These are phyloP conservation scores for Bombylius discolor DNA, from an alignment of 2,888 invertebrate genomes.

Conservation along the genomic window DNA sequence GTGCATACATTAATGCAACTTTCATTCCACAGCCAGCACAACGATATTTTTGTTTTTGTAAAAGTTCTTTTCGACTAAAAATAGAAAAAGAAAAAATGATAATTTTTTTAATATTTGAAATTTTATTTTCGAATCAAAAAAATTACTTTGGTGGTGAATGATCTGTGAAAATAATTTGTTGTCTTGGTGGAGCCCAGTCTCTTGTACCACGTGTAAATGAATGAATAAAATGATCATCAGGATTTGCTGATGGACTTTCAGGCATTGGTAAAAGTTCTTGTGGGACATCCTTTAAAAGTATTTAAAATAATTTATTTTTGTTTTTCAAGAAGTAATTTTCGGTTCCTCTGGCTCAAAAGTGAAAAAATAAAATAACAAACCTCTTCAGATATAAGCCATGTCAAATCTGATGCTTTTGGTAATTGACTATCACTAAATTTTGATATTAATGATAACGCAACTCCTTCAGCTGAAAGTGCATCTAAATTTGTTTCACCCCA, in stretches of 20 bases:
- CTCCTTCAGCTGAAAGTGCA: conserved; percentile 59
- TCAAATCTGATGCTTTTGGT: conserved; percentile 61
- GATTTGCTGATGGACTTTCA: conserved; percentile 49
- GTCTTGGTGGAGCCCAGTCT: conserved; percentile 74
- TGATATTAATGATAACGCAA: conserved; percentile 61
- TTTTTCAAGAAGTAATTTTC: no score
- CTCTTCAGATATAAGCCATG: conserved; percentile 65
- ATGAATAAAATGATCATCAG: conserved; percentile 43
- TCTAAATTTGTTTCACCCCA: conserved; percentile 31
- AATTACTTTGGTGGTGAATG: conserved; percentile 56
- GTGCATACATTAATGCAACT: conserved; percentile 57
- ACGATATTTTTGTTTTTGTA: conserved; percentile 60
- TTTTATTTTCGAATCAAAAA: neutral
- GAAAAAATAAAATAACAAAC: neutral
- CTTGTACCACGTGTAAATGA: conserved; percentile 54
- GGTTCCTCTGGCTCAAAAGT: no score
- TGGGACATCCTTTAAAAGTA: conserved; percentile 47
- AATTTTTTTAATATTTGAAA: neutral
- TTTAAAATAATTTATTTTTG: neutral
- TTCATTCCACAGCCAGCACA: conserved; percentile 79
- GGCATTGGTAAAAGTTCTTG: conserved; percentile 66
- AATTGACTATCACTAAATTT: conserved; percentile 63
- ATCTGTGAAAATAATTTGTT: conserved; percentile 69
- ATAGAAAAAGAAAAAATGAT: neutral
- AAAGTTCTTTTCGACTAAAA: conserved; percentile 46